phyloP scores from a whole-genome alignment of 1,140 invertebrate species.

The Dendroctonus valens region DNA sequence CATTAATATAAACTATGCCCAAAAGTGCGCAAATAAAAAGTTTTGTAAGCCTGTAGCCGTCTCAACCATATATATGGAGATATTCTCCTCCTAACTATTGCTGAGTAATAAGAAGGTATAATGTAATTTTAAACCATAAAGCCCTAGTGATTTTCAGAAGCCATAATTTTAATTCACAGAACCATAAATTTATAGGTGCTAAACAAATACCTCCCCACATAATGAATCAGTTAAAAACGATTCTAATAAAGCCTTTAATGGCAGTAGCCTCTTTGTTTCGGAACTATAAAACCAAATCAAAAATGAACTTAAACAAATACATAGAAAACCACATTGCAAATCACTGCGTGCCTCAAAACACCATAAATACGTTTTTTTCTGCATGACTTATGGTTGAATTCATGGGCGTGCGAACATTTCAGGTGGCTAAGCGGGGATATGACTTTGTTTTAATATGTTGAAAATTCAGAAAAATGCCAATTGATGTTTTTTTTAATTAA shows the following conservation, averaged over 20 bases:
- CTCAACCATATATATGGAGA: too few species aligned
- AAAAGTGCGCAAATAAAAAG: too few species aligned
- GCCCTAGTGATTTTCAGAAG: conserved; percentile 10
- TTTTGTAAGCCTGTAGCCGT: too few species aligned
- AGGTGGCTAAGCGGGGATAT: too few species aligned
- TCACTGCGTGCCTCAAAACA: conserved; percentile 8
- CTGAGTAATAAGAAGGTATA: too few species aligned
- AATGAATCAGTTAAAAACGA: conserved; percentile 15
- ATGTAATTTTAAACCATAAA: not conserved
- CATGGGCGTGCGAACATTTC: too few species aligned
- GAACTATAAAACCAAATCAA: conserved; percentile 9
- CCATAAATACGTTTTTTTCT: conserved; percentile 6
- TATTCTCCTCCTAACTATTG: too few species aligned
- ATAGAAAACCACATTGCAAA: conserved; percentile 9
- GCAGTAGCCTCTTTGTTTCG: conserved; percentile 11
- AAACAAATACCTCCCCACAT: conserved; percentile 12
- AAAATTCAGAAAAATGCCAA: too few species aligned
- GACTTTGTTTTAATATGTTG: too few species aligned
- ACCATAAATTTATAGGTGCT: not conserved
- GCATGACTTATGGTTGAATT: too few species aligned
- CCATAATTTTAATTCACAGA: conserved; percentile 4
- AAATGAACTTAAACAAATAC: not conserved
- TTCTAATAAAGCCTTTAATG: conserved; percentile 10
- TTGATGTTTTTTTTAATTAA: too few species aligned
- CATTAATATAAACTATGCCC: too few species aligned